phyloP scores from a whole-genome alignment of 2,113 vertebrate genomes.

The Illadopsis cleaveri region DNA sequence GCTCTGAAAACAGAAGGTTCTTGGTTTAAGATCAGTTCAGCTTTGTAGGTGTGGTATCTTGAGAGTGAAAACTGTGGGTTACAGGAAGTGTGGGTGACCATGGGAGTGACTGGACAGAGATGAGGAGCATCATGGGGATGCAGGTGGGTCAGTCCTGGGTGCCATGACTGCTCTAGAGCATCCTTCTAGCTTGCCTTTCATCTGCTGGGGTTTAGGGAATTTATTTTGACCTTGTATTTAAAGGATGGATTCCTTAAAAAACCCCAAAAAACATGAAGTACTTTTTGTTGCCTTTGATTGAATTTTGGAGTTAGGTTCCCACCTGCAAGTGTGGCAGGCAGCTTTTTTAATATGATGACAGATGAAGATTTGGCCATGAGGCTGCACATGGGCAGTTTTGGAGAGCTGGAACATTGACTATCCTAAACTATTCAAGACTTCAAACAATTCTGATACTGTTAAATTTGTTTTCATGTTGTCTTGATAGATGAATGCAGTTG shows the following conservation, averaged over 20 bases:
- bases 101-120: background rate
- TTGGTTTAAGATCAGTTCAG: background rate
- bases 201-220: background rate
- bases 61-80: background rate
- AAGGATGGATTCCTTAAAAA: background rate
- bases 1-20: background rate
- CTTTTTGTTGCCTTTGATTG: background rate
- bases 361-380: background rate
- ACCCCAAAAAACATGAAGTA: rapidly evolving
- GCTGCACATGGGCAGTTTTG: background rate
- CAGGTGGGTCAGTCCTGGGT: background rate
- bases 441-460: background rate
- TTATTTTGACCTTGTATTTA: background rate
- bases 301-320: background rate
- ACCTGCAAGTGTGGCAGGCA: background rate
- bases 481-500: background rate
- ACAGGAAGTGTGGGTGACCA: rapidly evolving
- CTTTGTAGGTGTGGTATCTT: background rate
- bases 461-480: background rate
- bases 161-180: background rate
- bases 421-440: background rate
- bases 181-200: background rate
- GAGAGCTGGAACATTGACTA: background rate
- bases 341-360: background rate
- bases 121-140: background rate